These are phyloP conservation scores for Caenorhabditis uteleia DNA, from an alignment of 2,888 invertebrate genomes.

Conservation along the genomic window DNA sequence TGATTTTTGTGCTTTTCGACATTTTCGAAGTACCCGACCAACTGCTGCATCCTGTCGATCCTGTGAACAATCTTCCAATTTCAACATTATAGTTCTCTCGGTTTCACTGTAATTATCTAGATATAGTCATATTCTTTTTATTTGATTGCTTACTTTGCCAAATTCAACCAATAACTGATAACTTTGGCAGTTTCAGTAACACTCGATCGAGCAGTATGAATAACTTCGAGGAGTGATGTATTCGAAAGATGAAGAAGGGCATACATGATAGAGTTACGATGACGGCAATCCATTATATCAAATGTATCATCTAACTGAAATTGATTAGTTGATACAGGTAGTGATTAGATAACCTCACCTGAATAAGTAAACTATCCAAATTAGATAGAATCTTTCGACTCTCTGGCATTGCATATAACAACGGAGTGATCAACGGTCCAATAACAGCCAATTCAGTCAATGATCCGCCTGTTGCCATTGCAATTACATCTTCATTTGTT, in stretches of 20 bases:
- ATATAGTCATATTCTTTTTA: neutral
- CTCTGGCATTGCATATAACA: constrained; percentile 14
- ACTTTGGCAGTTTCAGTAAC: constrained; percentile 17
- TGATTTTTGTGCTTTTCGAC: constrained; percentile 18
- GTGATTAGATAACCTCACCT: constrained; percentile 7
- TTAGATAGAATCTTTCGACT: constrained; percentile 8
- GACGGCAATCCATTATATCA: constrained; percentile 1
- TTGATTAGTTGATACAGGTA: neutral
- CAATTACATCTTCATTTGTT: constrained; percentile 11
- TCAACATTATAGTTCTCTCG: constrained; percentile 22
- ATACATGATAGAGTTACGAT: neutral
- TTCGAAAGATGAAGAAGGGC: neutral
- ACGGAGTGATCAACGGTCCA: constrained; percentile 13
- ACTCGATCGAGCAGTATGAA: constrained; percentile 5
- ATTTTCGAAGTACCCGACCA: constrained; percentile 36
- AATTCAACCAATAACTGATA: constrained; percentile 33
- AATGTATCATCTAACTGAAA: constrained; percentile 6
- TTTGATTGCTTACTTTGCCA: constrained; percentile 10
- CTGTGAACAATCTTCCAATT: constrained; percentile 38
- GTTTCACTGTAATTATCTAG: constrained; percentile 12
- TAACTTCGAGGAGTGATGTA: constrained; percentile 5
- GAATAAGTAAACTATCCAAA: constrained; percentile 26
- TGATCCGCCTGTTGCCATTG: constrained; percentile 1
- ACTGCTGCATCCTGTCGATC: constrained; percentile 41
- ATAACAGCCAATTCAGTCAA: constrained; percentile 30